Conservation (phyloP, 2,888 invertebrate species). For the Drosophila eohydei region DNA sequence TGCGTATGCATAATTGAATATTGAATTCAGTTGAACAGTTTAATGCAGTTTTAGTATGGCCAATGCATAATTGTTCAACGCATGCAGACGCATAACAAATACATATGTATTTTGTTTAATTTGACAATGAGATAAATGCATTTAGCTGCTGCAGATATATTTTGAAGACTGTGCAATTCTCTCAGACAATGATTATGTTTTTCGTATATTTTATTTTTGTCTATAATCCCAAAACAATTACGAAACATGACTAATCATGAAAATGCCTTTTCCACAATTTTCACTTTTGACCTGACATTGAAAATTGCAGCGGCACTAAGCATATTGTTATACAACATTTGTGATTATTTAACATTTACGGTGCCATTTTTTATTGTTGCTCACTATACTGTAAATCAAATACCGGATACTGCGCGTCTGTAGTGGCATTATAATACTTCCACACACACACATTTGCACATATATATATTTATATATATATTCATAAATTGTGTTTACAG, state of each 20-base stretch:
- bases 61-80: constrained; percentile 1
- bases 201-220: background rate
- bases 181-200: background rate
- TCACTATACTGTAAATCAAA: constrained; percentile 67
- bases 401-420: constrained; percentile 39
- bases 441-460: constrained; percentile 21
- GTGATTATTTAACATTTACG: constrained; percentile 51
- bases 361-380: constrained; percentile 52
- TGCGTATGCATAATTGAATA: constrained; percentile 39
- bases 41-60: constrained; percentile 3
- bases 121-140: background rate
- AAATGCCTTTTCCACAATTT: constrained; percentile 3
- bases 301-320: constrained; percentile 29
- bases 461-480: constrained; percentile 15
- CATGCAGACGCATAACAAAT: background rate
- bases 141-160: background rate
- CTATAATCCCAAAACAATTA: constrained; percentile 20
- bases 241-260: constrained; percentile 30
- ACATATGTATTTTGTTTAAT: background rate
- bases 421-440: constrained; percentile 51
- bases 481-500: constrained; percentile 66
- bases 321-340: constrained; percentile 48
- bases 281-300: constrained; percentile 41
- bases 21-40: constrained; percentile 26
- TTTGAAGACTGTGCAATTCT: background rate